phyloP scores from a whole-genome alignment of 2,113 vertebrate species.

The Stigmatopora nigra region DNA sequence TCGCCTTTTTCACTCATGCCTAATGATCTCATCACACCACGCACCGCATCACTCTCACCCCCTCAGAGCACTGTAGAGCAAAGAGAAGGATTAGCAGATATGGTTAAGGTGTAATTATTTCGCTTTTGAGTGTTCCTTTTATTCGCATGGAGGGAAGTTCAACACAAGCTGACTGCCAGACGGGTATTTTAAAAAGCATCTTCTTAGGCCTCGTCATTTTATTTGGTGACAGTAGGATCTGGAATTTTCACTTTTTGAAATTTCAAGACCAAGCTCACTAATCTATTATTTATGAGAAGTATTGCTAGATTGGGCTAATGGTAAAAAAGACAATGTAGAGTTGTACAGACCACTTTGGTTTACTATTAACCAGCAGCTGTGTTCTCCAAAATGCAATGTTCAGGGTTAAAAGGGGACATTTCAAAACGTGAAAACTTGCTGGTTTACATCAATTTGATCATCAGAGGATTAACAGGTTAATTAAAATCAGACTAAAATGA shows the following conservation, averaged over 20 bases:
- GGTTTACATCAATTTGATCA: too few species aligned
- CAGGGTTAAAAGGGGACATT: too few species aligned
- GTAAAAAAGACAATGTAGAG: too few species aligned
- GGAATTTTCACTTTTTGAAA: neutral
- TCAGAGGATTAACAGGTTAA: constrained; percentile 4
- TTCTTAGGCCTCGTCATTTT: neutral
- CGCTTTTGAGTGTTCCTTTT: neutral
- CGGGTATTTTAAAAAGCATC: neutral
- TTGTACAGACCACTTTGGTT: too few species aligned
- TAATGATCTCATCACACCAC: constrained; percentile 72
- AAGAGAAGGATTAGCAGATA: neutral
- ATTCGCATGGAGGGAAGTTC: neutral
- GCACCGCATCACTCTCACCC: constrained; percentile 44
- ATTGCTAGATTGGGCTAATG: too few species aligned
- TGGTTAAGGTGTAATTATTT: neutral
- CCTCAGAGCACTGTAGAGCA: constrained; percentile 8
- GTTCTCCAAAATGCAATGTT: too few species aligned
- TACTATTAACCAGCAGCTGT: too few species aligned
- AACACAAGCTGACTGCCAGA: too few species aligned
- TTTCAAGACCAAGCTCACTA: neutral
- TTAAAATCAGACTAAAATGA: neutral
- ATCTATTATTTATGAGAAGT: too few species aligned
- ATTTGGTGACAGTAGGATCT: neutral
- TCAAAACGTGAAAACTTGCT: too few species aligned
- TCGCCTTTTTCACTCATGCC: constrained; percentile 69